Percentiles rank a stretch among this genome's conserved stretches.
These are phyloP conservation scores for Lysandra bellargus DNA, from an alignment of 2,888 invertebrate species.

Conservation along the genomic window DNA sequence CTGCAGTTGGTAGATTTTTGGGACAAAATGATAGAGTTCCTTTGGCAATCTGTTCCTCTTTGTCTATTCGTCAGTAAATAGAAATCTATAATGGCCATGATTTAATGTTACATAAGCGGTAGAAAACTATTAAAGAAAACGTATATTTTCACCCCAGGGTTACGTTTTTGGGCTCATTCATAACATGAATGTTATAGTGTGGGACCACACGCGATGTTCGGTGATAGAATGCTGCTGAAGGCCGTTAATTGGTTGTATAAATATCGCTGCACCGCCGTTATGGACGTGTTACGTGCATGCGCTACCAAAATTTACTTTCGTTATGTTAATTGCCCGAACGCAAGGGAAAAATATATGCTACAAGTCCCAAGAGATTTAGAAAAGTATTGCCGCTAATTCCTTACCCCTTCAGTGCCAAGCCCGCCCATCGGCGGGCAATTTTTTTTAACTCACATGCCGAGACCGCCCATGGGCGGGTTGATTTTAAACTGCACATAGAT, in stretches of 20 bases:
- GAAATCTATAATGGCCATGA: not conserved
- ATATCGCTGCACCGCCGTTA: slow-evolving; percentile 8
- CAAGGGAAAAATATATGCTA: not conserved
- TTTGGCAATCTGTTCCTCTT: too few relatives aligned
- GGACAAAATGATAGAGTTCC: too few relatives aligned
- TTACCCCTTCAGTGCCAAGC: too few relatives aligned
- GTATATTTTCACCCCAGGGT: not conserved
- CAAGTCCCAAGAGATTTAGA: not conserved
- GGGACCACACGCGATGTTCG: slow-evolving; percentile 1
- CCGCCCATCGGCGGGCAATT: too few relatives aligned
- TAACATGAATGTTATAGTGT: not conserved
- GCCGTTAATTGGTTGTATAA: slow-evolving; percentile 14
- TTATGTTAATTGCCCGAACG: slow-evolving; percentile 3
- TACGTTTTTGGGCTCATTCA: slow-evolving; percentile 18
- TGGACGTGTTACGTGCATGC: slow-evolving; percentile 10
- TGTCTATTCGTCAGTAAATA: too few relatives aligned
- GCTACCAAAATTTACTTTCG: slow-evolving; percentile 16
- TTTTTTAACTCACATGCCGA: too few relatives aligned
- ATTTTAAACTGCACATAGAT: too few relatives aligned
- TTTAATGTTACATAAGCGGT: not conserved
- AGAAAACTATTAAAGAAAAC: not conserved
- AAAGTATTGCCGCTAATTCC: not conserved
- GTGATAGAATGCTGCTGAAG: slow-evolving; percentile 14
- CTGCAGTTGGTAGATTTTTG: too few relatives aligned
- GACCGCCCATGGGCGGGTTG: too few relatives aligned